phyloP scores from a whole-genome alignment of 2,888 invertebrate genomes.

The Drosophila mulleri region DNA sequence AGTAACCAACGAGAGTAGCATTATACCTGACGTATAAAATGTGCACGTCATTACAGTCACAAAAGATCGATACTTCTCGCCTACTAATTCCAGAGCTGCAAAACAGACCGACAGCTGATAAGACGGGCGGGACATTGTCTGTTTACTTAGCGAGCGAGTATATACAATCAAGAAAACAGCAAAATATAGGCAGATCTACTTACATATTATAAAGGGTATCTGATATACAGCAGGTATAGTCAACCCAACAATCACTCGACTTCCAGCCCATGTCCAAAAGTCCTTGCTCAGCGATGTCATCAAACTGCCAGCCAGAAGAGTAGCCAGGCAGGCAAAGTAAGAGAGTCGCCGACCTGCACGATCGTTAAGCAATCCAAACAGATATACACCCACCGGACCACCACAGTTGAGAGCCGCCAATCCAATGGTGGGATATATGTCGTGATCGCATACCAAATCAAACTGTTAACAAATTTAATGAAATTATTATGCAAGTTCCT shows the following conservation, averaged over 20 bases:
- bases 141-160: no score
- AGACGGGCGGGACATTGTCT: no score
- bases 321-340: conserved; percentile 93
- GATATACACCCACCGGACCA: conserved; percentile 95
- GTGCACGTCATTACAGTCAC: conserved; percentile 96
- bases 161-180: no score
- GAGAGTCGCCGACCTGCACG: conserved; percentile 93
- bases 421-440: conserved; percentile 94
- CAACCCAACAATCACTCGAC: conserved; percentile 93
- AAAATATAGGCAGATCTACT: conserved; percentile 82
- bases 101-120: not conserved
- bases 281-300: conserved; percentile 91
- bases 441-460: conserved; percentile 94
- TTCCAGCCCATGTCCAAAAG: conserved; percentile 93
- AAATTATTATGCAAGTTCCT: not conserved
- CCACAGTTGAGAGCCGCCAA: conserved; percentile 94
- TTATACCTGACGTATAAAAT: conserved; percentile 94
- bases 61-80: conserved; percentile 95
- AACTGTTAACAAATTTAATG: conserved; percentile 86
- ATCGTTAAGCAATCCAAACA: conserved; percentile 94
- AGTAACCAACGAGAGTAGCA: conserved; percentile 93
- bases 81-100: conserved; percentile 95
- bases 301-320: conserved; percentile 92
- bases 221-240: conserved; percentile 97
- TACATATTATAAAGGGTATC: conserved; percentile 97